A percentile compares a stretch with the other conserved stretches of the same genome.
Evolutionary conservation across 2,888 invertebrate genomes (phyloP).

Genomic region (Aporophyla lueneburgensis): DNA sequence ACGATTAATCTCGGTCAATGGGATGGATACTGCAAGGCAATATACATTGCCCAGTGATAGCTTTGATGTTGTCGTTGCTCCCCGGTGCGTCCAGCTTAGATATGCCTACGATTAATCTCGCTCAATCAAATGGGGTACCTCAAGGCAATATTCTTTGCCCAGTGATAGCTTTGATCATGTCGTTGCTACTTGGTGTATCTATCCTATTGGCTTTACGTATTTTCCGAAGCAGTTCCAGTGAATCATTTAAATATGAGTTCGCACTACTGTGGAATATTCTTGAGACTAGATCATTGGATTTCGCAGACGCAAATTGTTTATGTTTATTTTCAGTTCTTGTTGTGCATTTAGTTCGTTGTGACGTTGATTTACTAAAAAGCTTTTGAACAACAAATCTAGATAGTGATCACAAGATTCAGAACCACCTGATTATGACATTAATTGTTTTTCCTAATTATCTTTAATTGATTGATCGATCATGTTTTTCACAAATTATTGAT

Average conservation of each 20-base stretch:
- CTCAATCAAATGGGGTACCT: not conserved
- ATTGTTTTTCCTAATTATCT: conserved; percentile 48
- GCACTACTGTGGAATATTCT: conserved; percentile 13
- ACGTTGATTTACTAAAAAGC: conserved; percentile 24
- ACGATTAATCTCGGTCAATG: not conserved
- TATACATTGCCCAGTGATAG: conserved; percentile 21
- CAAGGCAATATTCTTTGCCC: conserved; percentile 34
- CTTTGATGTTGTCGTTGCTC: not conserved
- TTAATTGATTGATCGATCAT: conserved; percentile 3
- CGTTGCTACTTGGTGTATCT: not conserved
- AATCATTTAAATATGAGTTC: conserved; percentile 16
- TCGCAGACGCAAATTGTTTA: conserved; percentile 21
- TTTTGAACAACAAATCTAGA: conserved; percentile 33
- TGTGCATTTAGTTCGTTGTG: conserved; percentile 2
- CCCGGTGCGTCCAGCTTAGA: not conserved
- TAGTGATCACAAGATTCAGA: conserved; percentile 11
- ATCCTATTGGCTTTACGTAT: not conserved
- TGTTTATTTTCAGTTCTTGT: conserved; percentile 4
- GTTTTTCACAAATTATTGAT: conserved; percentile 47
- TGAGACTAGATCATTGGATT: conserved; percentile 18
- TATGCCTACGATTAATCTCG: not conserved
- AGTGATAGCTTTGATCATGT: not conserved
- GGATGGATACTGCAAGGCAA: conserved; percentile 19
- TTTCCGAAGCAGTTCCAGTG: conserved; percentile 8
- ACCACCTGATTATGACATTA: conserved; percentile 3